phyloP scores from a whole-genome alignment of 2,888 invertebrate species.

The Drosophila fulvimacula region DNA sequence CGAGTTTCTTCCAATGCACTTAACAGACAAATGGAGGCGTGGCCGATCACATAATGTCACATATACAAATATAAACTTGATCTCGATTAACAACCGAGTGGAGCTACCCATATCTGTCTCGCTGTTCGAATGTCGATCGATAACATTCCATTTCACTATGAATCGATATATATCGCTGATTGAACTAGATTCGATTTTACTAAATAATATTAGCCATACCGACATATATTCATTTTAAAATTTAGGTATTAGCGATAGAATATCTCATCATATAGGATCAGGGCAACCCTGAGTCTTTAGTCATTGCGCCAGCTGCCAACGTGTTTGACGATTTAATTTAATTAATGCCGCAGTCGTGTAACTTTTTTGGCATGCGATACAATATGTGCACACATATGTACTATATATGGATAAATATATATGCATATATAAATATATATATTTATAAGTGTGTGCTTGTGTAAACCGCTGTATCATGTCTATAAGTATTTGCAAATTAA shows the following conservation, averaged over 20 bases:
- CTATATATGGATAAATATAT: too few relatives aligned
- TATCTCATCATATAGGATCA: neutral
- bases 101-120: neutral
- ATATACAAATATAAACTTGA: neutral
- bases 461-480: slow-evolving; percentile 18
- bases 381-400: too few relatives aligned
- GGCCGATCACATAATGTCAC: neutral
- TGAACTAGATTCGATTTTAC: too few relatives aligned
- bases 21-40: neutral
- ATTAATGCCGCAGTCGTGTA: slow-evolving; percentile 69
- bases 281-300: slow-evolving; percentile 2
- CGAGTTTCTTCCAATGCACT: neutral
- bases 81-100: neutral
- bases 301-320: slow-evolving; percentile 28
- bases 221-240: neutral
- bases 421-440: slow-evolving; percentile 3
- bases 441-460: neutral
- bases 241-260: neutral
- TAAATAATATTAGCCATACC: too few relatives aligned
- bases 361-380: slow-evolving; percentile 56
- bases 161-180: too few relatives aligned
- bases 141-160: too few relatives aligned
- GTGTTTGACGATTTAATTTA: slow-evolving; percentile 75
- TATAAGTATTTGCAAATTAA: slow-evolving; percentile 80
- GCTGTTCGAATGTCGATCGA: neutral